phyloP scores from a whole-genome alignment of 1,140 invertebrate species.

The Piezodorus guildinii region DNA sequence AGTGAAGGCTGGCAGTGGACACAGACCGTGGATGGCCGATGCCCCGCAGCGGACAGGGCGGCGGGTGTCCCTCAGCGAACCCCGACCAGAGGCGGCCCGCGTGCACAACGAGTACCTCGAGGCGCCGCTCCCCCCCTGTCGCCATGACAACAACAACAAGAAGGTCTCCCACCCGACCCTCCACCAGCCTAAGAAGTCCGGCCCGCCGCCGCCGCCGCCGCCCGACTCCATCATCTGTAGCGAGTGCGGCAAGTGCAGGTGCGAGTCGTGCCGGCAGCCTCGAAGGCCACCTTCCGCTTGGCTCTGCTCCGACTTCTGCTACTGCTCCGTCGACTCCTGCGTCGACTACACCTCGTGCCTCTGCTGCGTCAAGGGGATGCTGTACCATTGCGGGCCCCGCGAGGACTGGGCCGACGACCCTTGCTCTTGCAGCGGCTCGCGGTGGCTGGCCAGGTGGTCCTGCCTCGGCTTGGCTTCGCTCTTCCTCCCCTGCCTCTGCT shows the following conservation, averaged over 20 bases:
- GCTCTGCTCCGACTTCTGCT: slow-evolving; percentile 75
- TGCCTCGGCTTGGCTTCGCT: slow-evolving; percentile 68
- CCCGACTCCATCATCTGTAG: slow-evolving; percentile 62
- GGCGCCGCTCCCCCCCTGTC: slow-evolving; percentile 47
- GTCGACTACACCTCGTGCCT: slow-evolving; percentile 83
- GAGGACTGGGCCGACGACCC: slow-evolving; percentile 57
- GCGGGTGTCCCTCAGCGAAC: slow-evolving; percentile 37
- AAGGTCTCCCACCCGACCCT: slow-evolving; percentile 22
- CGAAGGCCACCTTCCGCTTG: slow-evolving; percentile 71
- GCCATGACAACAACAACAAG: slow-evolving; percentile 23
- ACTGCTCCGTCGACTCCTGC: slow-evolving; percentile 71
- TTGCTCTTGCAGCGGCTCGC: slow-evolving; percentile 65
- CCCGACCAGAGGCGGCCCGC: slow-evolving; percentile 62
- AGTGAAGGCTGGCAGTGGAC: slow-evolving; percentile 10
- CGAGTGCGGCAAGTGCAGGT: slow-evolving; percentile 72
- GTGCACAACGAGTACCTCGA: slow-evolving; percentile 76
- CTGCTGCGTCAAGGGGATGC: slow-evolving; percentile 83
- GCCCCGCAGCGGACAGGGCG: neutral
- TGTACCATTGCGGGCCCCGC: slow-evolving; percentile 74
- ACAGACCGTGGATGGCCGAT: slow-evolving; percentile 12
- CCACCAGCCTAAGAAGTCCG: slow-evolving; percentile 2
- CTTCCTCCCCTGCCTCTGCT: slow-evolving; percentile 75
- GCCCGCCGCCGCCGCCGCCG: slow-evolving; percentile 16
- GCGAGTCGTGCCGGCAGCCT: slow-evolving; percentile 73
- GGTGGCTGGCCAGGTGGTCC: slow-evolving; percentile 62